Conservation (phyloP, 2,888 invertebrate species). For the Esperia sulphurella region DNA sequence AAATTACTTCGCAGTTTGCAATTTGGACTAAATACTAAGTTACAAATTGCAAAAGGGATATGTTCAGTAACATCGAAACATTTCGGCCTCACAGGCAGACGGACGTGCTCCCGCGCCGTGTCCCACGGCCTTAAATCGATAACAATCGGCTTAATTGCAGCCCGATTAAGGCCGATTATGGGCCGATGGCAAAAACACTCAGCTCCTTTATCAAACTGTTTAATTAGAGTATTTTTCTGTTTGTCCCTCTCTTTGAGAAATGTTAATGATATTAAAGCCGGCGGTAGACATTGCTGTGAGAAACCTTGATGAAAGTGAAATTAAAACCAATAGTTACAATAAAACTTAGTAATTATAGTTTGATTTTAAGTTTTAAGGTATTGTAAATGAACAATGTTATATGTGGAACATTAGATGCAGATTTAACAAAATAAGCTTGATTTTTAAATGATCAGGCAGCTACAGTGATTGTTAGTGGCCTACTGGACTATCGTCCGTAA, state of each 20-base stretch:
- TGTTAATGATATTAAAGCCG: not conserved
- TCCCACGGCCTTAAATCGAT: conserved; percentile 41
- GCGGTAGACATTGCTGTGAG: not conserved
- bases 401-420: too few relatives aligned
- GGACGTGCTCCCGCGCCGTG: conserved; percentile 35
- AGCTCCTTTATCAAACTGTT: conserved; percentile 34
- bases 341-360: not conserved
- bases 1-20: too few relatives aligned
- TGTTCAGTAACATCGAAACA: not conserved
- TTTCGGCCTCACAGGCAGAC: conserved; percentile 27
- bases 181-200: conserved; percentile 43
- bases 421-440: too few relatives aligned
- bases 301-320: not conserved
- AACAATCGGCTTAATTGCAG: conserved; percentile 55
- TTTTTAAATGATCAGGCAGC: too few relatives aligned
- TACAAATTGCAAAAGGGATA: not conserved
- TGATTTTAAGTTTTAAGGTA: too few relatives aligned
- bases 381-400: too few relatives aligned
- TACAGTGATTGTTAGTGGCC: too few relatives aligned
- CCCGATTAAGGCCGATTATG: conserved; percentile 54
- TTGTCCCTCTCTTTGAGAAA: conserved; percentile 16
- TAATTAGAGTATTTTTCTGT: conserved; percentile 33
- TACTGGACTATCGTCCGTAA: too few relatives aligned
- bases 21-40: too few relatives aligned
- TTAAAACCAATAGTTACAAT: not conserved